Evolutionary conservation across 37 sponge, comb jelly and placozoan species (phyloP).

Genomic region (Amphimedon queenslandica): DNA sequence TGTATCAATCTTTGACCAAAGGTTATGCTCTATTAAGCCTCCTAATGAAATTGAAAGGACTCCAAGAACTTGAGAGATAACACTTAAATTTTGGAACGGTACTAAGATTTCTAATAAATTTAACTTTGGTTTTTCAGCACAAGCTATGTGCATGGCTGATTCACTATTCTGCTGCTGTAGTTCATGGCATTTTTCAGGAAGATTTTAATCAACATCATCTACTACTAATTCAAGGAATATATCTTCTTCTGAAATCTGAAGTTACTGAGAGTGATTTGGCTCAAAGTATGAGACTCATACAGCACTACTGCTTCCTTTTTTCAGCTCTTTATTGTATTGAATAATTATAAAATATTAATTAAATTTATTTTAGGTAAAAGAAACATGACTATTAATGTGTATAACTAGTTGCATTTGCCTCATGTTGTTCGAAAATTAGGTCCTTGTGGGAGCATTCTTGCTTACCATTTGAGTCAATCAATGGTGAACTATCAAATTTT

Average conservation of each 20-base stretch:
- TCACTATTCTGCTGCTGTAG: constrained; percentile 26
- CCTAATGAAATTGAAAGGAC: constrained; percentile 32
- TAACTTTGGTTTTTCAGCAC: constrained; percentile 3
- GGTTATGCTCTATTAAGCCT: constrained; percentile 21
- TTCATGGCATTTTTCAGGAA: constrained; percentile 14
- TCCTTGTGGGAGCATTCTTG: constrained; percentile 10
- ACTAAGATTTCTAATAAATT: constrained; percentile 2
- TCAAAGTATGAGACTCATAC: constrained; percentile 3
- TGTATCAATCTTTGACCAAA: not conserved
- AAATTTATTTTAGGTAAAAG: constrained; percentile 17
- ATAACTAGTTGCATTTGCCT: constrained; percentile 28
- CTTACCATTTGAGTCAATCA: constrained; percentile 11
- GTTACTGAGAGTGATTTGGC: constrained; percentile 16
- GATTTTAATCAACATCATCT: constrained; percentile 39
- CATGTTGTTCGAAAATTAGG: constrained; percentile 16
- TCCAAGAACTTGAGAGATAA: constrained; percentile 23
- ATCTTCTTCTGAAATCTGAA: constrained; percentile 19
- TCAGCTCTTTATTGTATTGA: constrained; percentile 21
- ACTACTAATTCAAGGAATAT: constrained; percentile 24
- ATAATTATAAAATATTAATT: not conserved
- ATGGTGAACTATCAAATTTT: constrained; percentile 2
- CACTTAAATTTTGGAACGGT: constrained; percentile 51
- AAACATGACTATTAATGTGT: constrained; percentile 25
- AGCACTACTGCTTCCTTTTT: constrained; percentile 33
- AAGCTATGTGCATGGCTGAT: constrained; percentile 31